Conservation (phyloP, 2,113 vertebrate genomes). For the Melanotaenia duboulayi region DNA sequence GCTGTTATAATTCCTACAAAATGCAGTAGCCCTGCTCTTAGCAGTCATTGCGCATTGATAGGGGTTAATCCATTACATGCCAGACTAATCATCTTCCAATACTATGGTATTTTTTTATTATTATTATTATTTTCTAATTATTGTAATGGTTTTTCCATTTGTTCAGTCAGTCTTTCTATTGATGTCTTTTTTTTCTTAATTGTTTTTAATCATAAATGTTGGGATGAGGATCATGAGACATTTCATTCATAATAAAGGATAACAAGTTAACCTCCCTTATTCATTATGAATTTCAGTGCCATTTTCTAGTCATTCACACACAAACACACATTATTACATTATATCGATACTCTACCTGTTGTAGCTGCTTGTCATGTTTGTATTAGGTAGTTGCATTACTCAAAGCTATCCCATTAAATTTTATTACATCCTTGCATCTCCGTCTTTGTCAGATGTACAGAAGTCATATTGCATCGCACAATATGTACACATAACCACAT, state of each 20-base stretch:
- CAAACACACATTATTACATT: too few relatives aligned
- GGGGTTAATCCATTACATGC: not conserved
- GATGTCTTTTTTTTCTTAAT: too few relatives aligned
- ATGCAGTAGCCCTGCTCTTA: slow-evolving; percentile 17
- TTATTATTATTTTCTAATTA: not conserved
- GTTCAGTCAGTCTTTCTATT: too few relatives aligned
- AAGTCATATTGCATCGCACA: not conserved
- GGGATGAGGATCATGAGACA: too few relatives aligned
- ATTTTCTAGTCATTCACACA: not conserved
- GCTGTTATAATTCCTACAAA: slow-evolving; percentile 5
- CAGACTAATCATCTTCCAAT: slow-evolving; percentile 9
- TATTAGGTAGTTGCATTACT: not conserved
- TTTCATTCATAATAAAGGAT: not conserved
- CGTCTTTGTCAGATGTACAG: not conserved
- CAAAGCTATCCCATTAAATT: not conserved
- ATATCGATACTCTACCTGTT: not conserved
- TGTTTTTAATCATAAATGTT: too few relatives aligned
- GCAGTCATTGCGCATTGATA: not conserved
- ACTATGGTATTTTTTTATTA: not conserved
- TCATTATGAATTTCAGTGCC: not conserved
- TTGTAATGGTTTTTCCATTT: not conserved
- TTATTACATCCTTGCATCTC: not conserved
- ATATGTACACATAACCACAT: too few relatives aligned
- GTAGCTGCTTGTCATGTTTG: slow-evolving; percentile 10
- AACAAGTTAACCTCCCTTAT: not conserved